Base-by-base conservation (phyloP, 2,888 invertebrate species). In the Melipona beecheii region DNA sequence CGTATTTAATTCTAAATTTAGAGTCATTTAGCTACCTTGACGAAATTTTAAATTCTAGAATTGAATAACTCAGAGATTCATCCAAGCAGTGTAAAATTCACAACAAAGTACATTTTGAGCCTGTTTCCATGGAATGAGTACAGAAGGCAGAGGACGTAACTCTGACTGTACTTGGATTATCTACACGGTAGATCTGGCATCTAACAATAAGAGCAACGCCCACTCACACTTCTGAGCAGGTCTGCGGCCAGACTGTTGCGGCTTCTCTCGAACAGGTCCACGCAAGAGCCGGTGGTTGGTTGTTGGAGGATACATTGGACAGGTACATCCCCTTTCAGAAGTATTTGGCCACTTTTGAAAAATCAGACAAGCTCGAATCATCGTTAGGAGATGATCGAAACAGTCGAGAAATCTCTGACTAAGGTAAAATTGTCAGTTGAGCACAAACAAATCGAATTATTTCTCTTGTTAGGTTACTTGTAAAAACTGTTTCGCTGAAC, bases 181-280 rank as follows among this genome's bases (percentile, higher is more conserved):
- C 92, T 90, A 79, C 84, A 81, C 79, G 86, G 90, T 89, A 86
- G 88, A 92, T 93, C 93, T 90, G 92, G 91, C 91, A 91, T 92
- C 86, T 78, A 84, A 87, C 83, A 77, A 82, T 82, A 89, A 85
- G 88, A 91, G 91, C 88, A 91, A 91, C 91, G 91, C 92, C 92
- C 91, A 90, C 92, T 90, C 90, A 89, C 91, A 89, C 90, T 62
- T 62, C 62, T 87, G 75, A 31, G 50, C 58, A 78, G 24, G 62
- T 62, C 69, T 71, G 49, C 49, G 68, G 50, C 36, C n/a, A 50
- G 69, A 69, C 56, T 80, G 81, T 68, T 73, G 72, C 81, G 65
- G 79, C 60, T 58, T 43, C 21, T 75, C 74, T 50, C 58, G 66
- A 66, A 60, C 54, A 80, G 4, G 15, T 73, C 56, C 68, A 49